Conservation (phyloP, 1,140 invertebrate genomes). For the Drosophila biarmipes region DNA sequence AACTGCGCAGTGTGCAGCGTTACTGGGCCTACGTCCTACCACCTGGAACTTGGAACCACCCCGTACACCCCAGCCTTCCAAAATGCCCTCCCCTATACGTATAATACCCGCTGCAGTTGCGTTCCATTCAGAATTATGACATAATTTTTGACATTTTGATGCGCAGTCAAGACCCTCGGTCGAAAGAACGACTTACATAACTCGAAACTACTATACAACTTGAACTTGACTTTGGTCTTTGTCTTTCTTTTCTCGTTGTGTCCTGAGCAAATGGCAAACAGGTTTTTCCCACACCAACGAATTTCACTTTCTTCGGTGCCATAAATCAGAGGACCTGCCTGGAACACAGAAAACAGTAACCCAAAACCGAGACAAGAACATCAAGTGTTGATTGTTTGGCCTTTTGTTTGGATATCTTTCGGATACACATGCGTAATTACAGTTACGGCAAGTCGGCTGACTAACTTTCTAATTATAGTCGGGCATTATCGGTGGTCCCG, state of each 20-base stretch:
- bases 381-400: slow-evolving; percentile 35
- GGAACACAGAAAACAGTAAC: slow-evolving; percentile 24
- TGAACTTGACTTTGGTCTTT: slow-evolving; percentile 42
- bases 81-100: slow-evolving; percentile 4
- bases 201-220: slow-evolving; percentile 15
- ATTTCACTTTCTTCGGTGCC: slow-evolving; percentile 37
- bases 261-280: slow-evolving; percentile 27
- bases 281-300: slow-evolving; percentile 21
- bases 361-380: slow-evolving; percentile 29
- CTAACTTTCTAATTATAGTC: slow-evolving; percentile 66
- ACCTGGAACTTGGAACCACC: slow-evolving; percentile 42
- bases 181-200: slow-evolving; percentile 26
- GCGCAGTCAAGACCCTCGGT: slow-evolving; percentile 4
- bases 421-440: slow-evolving; percentile 54
- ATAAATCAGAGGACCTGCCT: slow-evolving; percentile 49
- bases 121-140: slow-evolving; percentile 52
- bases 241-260: background rate
- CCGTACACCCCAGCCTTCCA: slow-evolving; percentile 3
- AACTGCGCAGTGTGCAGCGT: slow-evolving; percentile 71
- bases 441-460: slow-evolving; percentile 51
- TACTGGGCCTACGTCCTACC: slow-evolving; percentile 48
- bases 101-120: slow-evolving; percentile 11
- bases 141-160: slow-evolving; percentile 52
- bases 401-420: slow-evolving; percentile 41
- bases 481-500: slow-evolving; percentile 19